Evolutionary conservation across 1,140 invertebrate species (phyloP), one percentile per base, ranked within the genome.

Genomic region (Neodiprion virginianus): DNA sequence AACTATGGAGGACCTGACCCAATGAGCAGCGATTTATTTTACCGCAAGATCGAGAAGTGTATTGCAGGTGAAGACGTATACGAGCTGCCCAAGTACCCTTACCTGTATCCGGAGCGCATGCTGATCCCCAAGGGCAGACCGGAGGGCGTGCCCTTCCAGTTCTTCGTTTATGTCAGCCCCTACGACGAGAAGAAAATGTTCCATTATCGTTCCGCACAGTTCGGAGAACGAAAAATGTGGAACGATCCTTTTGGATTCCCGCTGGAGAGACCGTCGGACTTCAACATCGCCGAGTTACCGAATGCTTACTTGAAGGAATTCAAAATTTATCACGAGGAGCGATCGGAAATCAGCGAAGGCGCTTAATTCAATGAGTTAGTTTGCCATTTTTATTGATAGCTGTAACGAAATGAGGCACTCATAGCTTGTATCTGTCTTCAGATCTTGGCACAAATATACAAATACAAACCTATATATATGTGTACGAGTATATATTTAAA

Each of bases 211-310:
- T 67, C 85, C 50, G 84, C 85, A 0, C 68, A 81, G 7, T 85
- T 83, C 73, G 86, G 84, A 28, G 84, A 83, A 71, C 77, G 74
- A 40, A 78, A 79, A 21, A 80, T 85, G 66, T 92, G 93, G 78
- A 89, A 88, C 61, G 90, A 89, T 79, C 89, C 93, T 66, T 88
- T 93, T 80, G 93, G 92, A 48, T 94, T 89, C 87, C 93, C 93
- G 69, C 90, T 94, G 78, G 93, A 95, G 80, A 90, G 88, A 80
- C 88, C 87, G 11, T 80, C 87, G 75, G 66, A 79, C 10, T 73
- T 81, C 40, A 87, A 81, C 77, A 83, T 84, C 81, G 80, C 79
- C 75, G 84, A 87, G 17, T 74, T 87, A 12, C 82, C 84, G 23
- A 90, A 90, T 72, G 86, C 87, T 72, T 86, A 78, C 75, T 85